Base-by-base conservation (phyloP, 2,888 invertebrate genomes). In the Platynereis dumerilii region DNA sequence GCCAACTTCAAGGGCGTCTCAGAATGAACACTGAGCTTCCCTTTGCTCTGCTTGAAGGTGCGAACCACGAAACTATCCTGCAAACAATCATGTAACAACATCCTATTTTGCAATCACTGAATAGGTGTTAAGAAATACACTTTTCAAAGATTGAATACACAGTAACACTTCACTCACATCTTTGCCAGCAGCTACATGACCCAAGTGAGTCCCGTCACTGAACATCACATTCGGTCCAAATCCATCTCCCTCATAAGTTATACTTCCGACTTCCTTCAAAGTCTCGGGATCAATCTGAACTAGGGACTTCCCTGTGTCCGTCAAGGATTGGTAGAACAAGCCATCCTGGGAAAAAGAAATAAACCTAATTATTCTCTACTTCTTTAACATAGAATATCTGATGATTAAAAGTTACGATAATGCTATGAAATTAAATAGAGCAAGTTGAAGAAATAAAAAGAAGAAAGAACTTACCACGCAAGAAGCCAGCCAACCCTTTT, bases 401-500 rank as follows among this genome's bases (percentile, higher is more conserved):
- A 34, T 34, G 7, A 34, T 34, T 12, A 34, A 34, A 34, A 12
- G 34, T 34, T 34, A 34, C 12, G 5, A 7, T 34, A 34, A 15
- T 12, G 12, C 34, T 34, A 12, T 12, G n/a, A 34, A 34, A 34
- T 34, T 34, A 34, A 34, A 34, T 34, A 7, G 7, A 52, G 7
- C 20, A 10, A 52, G 27, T 24, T 22, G 22, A 55, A 55, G 17
- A 34, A 5, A 34, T 34, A 5, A 34, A 12, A 7, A 5, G 7
- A 34, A 7, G 34, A 34, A 53, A 5, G 1, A 27, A 85, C 87
- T 86, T 84, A 93, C 93, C 84, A 90, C 90, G 81, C 93, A 93
- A 86, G 89, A 92, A 26, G 94, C 93, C 69, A 96, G 86, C 91
- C 92, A 94, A 58, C 93, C 93, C 72, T 87, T 88, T 78, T 93